phyloP scores from a whole-genome alignment of 2,113 vertebrate genomes.

The Cyanistes caeruleus region DNA sequence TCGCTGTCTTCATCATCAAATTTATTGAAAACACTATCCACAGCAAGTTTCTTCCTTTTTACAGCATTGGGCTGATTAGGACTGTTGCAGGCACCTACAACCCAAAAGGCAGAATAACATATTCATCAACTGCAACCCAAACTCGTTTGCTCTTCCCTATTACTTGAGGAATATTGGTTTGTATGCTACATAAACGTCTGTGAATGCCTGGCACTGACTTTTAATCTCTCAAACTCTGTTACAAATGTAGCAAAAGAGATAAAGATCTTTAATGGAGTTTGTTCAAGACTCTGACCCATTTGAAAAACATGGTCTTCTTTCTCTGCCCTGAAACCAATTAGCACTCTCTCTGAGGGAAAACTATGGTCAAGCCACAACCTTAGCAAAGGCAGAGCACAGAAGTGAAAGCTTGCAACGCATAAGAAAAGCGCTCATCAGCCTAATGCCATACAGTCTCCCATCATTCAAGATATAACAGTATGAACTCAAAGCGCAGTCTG shows the following conservation, averaged over 20 bases:
- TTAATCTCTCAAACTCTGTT: not conserved
- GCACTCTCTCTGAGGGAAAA: not conserved
- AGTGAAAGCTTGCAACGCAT: not conserved
- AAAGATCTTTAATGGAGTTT: not conserved
- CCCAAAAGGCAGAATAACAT: not conserved
- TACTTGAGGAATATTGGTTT: not conserved
- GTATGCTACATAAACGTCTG: not conserved
- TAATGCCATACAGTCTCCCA: not conserved
- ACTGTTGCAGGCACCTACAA: conserved; percentile 88
- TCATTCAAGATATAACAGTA: not conserved
- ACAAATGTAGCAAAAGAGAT: not conserved
- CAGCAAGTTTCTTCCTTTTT: conserved; percentile 95
- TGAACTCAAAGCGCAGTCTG: not conserved
- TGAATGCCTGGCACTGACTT: not conserved
- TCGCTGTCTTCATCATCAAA: conserved; percentile 97
- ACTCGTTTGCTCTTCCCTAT: not conserved
- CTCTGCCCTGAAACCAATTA: not conserved
- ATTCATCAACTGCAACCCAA: not conserved
- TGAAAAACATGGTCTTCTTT: not conserved
- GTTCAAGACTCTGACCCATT: not conserved
- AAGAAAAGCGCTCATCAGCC: not conserved
- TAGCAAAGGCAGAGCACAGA: not conserved
- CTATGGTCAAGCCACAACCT: not conserved
- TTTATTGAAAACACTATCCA: conserved; percentile 97
- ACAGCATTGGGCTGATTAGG: conserved; percentile 91